Base-by-base conservation (phyloP, 2,888 invertebrate genomes). In the Drosophila anomalata region DNA sequence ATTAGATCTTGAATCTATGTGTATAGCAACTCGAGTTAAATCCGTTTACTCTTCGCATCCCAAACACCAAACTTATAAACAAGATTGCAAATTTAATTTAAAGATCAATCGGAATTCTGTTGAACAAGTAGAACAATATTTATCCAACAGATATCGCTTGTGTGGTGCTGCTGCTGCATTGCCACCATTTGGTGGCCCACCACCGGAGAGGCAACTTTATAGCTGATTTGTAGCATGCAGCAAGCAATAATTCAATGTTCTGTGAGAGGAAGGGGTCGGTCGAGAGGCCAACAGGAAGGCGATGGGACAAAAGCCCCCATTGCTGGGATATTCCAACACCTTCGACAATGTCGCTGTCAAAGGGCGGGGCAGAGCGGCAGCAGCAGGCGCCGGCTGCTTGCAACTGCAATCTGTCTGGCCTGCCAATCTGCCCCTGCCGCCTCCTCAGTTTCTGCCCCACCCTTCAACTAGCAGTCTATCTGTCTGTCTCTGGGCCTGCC, bases 201-300 rank as follows among this genome's bases (percentile, higher is more conserved):
- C 67, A 58, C 65, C 48, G 66, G 24, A 22, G 58, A 65, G 42
- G 59, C 68, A 60, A 62, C 62, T 72, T 65, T 69, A 66, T 65
- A 54, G 77, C 79, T 81, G 85, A 81, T 81, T 81, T 81, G 77
- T 79, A 62, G 82, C 83, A 76, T 87, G 87, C 87, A 79, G 78
- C 78, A 72, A 70, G 87, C 83, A 87, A 83, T 84, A 85, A 79
- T 85, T 84, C 83, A 87, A 87, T 87, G 87, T 70, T 59, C 59
- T 74, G 72, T 80, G 77, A 72, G 72, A 65, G 56, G 65, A 29
- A 26, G 12, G 33, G 36, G n/a, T 6, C 33, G 11, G 8, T 8
- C 8, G 52, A 3, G 6, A 6, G 22, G 11, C 44, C 2, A 51
- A 41, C 11, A 11, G 24, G n/a, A 24, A 33, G 20, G 56, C 29